Percentiles rank a stretch among this genome's conserved stretches.
Evolutionary conservation across 2,113 vertebrate species (phyloP).

Genomic region (Seriola aureovittata): DNA sequence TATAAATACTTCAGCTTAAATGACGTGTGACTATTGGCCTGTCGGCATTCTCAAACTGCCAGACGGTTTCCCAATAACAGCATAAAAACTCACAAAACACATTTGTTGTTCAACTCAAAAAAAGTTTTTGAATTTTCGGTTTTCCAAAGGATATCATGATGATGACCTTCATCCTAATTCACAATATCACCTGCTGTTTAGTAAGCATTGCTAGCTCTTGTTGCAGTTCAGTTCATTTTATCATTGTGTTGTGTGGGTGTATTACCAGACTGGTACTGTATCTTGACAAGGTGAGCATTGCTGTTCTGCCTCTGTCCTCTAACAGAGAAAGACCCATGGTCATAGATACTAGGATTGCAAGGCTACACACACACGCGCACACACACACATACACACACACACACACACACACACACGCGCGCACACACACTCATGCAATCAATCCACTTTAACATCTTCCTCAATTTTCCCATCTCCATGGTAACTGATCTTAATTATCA

Average conservation of each 20-base stretch:
- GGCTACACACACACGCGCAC: neutral
- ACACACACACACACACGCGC: constrained; percentile 15
- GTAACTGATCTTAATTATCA: constrained; percentile 78
- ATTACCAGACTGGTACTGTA: constrained; percentile 5
- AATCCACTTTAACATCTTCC: constrained; percentile 67
- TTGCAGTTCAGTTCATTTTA: neutral
- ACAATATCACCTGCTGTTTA: neutral
- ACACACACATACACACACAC: neutral
- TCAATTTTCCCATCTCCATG: constrained; percentile 74
- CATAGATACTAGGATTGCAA: constrained; percentile 40
- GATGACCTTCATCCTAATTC: neutral
- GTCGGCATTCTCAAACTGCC: constrained; percentile 5
- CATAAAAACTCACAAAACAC: neutral
- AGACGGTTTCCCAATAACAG: neutral
- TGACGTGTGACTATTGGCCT: constrained; percentile 43
- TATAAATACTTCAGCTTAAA: constrained; percentile 41
- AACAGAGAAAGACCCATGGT: constrained; percentile 24
- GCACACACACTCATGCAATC: constrained; percentile 33
- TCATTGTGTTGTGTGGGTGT: neutral
- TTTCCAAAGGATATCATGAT: neutral
- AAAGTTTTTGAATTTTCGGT: neutral
- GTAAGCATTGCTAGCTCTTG: neutral
- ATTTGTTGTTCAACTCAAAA: neutral
- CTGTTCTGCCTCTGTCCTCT: constrained; percentile 30
- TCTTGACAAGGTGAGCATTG: constrained; percentile 30